These are phyloP conservation scores for Rotaria magnacalcarata DNA, from an alignment of 2,888 invertebrate species.

Conservation along the genomic window DNA sequence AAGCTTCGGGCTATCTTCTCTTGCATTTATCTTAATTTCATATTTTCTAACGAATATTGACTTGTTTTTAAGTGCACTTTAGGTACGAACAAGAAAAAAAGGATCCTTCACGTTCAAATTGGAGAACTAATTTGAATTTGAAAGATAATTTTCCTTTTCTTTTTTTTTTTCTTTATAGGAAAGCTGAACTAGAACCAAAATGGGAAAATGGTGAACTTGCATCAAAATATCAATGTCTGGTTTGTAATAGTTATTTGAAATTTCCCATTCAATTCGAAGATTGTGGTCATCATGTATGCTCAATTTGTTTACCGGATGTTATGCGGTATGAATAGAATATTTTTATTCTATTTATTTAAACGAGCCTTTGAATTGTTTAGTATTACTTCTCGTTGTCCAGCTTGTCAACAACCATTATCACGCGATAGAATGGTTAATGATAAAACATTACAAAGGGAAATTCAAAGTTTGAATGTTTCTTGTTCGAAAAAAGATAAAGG, in stretches of 20 bases:
- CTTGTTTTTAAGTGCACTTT: too few relatives aligned
- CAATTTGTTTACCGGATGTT: slow-evolving; percentile 52
- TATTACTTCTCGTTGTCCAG: slow-evolving; percentile 50
- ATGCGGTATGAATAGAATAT: slow-evolving; percentile 49
- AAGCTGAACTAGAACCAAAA: slow-evolving; percentile 37
- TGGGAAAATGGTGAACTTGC: slow-evolving; percentile 48
- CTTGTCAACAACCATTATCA: slow-evolving; percentile 49
- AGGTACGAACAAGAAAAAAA: too few relatives aligned
- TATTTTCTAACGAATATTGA: too few relatives aligned
- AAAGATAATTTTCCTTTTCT: too few relatives aligned
- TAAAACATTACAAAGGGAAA: slow-evolving; percentile 51
- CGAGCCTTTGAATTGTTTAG: slow-evolving; percentile 46
- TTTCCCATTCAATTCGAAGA: slow-evolving; percentile 54
- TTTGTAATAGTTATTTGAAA: slow-evolving; percentile 51
- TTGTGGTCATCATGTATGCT: slow-evolving; percentile 54
- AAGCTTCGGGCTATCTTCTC: too few relatives aligned
- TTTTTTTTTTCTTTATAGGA: neutral
- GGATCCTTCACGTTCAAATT: too few relatives aligned
- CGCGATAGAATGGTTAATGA: slow-evolving; percentile 50
- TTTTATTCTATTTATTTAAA: slow-evolving; percentile 35
- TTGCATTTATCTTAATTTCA: too few relatives aligned
- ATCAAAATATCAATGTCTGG: slow-evolving; percentile 52
- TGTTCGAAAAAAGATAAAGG: slow-evolving; percentile 54
- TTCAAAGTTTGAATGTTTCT: slow-evolving; percentile 54
- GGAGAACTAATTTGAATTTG: too few relatives aligned